Evolutionary conservation across 2,113 vertebrate species (phyloP).

Genomic region (Halcyon malimbica): DNA sequence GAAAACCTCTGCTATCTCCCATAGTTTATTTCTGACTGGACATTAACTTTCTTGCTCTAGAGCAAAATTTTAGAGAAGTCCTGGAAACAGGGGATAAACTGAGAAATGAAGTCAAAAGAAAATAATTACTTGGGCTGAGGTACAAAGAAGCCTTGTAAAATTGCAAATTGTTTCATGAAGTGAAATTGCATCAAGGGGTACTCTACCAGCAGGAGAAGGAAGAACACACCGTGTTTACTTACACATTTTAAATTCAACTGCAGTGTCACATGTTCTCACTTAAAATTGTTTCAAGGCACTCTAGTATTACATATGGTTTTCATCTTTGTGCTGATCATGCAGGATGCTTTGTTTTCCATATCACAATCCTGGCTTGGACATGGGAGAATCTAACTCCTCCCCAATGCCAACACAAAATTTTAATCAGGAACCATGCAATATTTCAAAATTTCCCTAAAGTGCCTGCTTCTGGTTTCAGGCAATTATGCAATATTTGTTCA

Average conservation of each 20-base stretch:
- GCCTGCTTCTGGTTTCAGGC: not conserved
- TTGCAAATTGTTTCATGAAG: not conserved
- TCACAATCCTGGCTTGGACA: not conserved
- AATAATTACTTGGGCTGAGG: not conserved
- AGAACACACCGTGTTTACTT: not conserved
- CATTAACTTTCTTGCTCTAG: not conserved
- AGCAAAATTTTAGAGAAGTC: not conserved
- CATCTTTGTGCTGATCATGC: not conserved
- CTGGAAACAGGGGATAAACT: not conserved
- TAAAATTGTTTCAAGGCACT: not conserved
- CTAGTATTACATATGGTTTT: not conserved
- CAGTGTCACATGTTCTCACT: slow-evolving; percentile 1
- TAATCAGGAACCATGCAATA: not conserved
- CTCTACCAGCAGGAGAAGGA: not conserved
- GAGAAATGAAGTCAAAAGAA: not conserved
- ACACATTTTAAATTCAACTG: not conserved
- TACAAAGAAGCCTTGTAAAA: not conserved
- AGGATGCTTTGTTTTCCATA: not conserved
- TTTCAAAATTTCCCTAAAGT: not conserved
- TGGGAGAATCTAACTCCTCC: not conserved
- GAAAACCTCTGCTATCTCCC: not conserved
- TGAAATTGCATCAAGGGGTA: not conserved
- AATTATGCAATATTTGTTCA: not conserved
- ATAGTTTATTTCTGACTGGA: not conserved
- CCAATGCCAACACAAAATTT: not conserved